phyloP scores from a whole-genome alignment of 2,888 invertebrate species.

The Oithona nana region DNA sequence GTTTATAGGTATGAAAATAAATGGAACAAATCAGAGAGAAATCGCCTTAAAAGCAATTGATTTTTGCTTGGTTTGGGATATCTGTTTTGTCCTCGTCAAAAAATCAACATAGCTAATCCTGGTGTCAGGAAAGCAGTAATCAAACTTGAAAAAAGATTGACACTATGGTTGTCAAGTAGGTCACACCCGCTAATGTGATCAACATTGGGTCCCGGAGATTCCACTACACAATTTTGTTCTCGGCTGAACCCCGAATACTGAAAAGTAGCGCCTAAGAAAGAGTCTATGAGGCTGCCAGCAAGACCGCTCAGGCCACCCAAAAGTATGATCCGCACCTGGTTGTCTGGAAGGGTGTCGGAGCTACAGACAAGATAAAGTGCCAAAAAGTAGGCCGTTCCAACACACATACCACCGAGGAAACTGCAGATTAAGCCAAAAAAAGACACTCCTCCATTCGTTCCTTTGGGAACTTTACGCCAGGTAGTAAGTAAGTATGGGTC shows the following conservation, averaged over 20 bases:
- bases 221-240: conserved; percentile 45
- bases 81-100: too few species aligned
- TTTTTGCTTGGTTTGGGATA: too few species aligned
- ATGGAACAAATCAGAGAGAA: too few species aligned
- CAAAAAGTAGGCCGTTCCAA: conserved; percentile 53
- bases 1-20: too few species aligned
- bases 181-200: conserved; percentile 53
- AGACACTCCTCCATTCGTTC: conserved; percentile 75
- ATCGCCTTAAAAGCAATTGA: too few species aligned
- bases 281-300: conserved; percentile 61
- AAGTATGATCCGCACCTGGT: conserved; percentile 50
- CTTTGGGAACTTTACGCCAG: conserved; percentile 50
- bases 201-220: conserved; percentile 45
- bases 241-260: conserved; percentile 57
- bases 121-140: conserved; percentile 51
- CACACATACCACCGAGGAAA: conserved; percentile 43
- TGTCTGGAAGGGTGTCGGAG: conserved; percentile 38
- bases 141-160: conserved; percentile 62
- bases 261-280: conserved; percentile 58
- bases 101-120: conserved; percentile 32
- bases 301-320: conserved; percentile 53
- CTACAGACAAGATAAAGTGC: conserved; percentile 44
- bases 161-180: conserved; percentile 65
- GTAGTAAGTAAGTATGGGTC: conserved; percentile 57
- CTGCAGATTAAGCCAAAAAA: conserved; percentile 35